phyloP scores from a whole-genome alignment of 2,797 vertebrate genomes.

The Avahi laniger region DNA sequence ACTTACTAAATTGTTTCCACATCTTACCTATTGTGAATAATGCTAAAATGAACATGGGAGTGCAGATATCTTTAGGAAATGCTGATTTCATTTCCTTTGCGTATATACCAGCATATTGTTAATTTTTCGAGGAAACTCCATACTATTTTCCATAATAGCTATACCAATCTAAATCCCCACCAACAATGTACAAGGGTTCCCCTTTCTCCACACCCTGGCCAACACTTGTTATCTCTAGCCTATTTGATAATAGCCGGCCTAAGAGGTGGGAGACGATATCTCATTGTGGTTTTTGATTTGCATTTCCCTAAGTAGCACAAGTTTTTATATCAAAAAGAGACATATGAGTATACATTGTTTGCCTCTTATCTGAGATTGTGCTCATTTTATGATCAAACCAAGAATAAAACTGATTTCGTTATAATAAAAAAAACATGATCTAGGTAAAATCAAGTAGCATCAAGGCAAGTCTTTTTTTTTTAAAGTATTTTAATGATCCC shows the following conservation, averaged over 20 bases:
- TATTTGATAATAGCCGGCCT: background rate
- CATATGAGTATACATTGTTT: background rate
- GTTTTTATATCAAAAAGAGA: background rate
- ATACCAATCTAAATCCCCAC: background rate
- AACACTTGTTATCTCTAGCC: background rate
- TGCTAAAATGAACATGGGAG: background rate
- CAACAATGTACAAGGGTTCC: background rate
- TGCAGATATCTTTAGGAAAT: background rate
- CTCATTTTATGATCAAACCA: background rate
- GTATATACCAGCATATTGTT: background rate
- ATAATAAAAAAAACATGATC: background rate
- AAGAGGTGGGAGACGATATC: background rate
- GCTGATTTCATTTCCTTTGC: background rate
- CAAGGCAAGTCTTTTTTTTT: background rate
- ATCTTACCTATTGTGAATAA: background rate
- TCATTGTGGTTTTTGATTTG: background rate
- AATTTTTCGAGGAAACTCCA: background rate
- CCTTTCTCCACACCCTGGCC: background rate
- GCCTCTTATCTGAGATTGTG: background rate
- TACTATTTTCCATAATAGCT: background rate
- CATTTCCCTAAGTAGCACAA: background rate
- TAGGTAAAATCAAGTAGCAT: background rate
- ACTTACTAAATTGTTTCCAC: background rate
- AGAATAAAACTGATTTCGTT: background rate
- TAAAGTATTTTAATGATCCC: background rate